Conservation (phyloP, 2,888 invertebrate genomes). For the Clostera curtula region DNA sequence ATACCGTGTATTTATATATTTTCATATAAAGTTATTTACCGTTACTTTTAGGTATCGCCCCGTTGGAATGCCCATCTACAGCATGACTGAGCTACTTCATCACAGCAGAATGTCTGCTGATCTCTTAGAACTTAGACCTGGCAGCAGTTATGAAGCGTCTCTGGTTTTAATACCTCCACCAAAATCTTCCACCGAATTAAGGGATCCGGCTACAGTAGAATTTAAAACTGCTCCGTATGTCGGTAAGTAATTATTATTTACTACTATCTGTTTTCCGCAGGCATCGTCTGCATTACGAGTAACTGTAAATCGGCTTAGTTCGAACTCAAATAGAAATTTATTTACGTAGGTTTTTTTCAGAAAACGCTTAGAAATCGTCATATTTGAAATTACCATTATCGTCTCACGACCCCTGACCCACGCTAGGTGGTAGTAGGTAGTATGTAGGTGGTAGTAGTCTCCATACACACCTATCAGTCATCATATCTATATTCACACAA, state of each 20-base stretch:
- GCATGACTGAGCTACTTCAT: constrained; percentile 89
- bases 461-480: too few relatives aligned
- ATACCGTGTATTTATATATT: background rate
- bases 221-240: constrained; percentile 82
- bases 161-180: constrained; percentile 89
- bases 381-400: too few relatives aligned
- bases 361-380: too few relatives aligned
- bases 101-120: constrained; percentile 85
- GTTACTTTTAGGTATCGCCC: constrained; percentile 81
- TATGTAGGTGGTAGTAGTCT: too few relatives aligned
- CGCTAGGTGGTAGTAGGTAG: too few relatives aligned
- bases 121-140: constrained; percentile 85
- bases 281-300: too few relatives aligned
- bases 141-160: constrained; percentile 87
- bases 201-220: constrained; percentile 80
- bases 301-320: too few relatives aligned
- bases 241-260: constrained; percentile 52
- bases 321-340: too few relatives aligned
- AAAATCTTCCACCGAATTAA: constrained; percentile 84
- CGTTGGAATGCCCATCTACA: constrained; percentile 86
- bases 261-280: too few relatives aligned
- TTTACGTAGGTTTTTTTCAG: too few relatives aligned
- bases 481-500: too few relatives aligned
- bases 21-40: constrained; percentile 1
- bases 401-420: too few relatives aligned